phyloP scores from a whole-genome alignment of 2,888 invertebrate genomes.

The Alcis repandata region DNA sequence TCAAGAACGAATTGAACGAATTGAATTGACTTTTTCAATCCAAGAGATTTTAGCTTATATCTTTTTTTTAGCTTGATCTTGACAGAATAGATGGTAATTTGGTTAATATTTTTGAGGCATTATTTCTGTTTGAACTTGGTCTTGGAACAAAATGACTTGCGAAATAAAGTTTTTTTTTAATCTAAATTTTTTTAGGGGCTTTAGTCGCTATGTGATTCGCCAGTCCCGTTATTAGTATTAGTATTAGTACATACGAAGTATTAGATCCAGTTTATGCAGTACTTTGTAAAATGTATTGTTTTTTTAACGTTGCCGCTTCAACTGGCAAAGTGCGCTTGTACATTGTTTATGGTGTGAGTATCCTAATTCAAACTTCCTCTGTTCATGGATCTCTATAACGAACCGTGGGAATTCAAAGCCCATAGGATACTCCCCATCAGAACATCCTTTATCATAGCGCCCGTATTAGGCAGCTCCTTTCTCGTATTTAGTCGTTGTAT shows the following conservation, averaged over 20 bases:
- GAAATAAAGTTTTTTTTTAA: too few relatives aligned
- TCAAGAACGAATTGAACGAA: not conserved
- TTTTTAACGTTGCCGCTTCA: not conserved
- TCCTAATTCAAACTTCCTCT: constrained; percentile 29
- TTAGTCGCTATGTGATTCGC: too few relatives aligned
- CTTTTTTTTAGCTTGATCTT: too few relatives aligned
- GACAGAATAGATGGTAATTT: too few relatives aligned
- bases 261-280: too few relatives aligned
- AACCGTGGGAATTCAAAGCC: constrained; percentile 33
- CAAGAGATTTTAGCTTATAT: too few relatives aligned
- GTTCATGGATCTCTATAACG: constrained; percentile 25
- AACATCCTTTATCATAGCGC: constrained; percentile 19
- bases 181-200: too few relatives aligned
- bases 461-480: constrained; percentile 32
- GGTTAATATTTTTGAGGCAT: too few relatives aligned
- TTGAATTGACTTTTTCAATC: not conserved
- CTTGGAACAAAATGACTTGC: too few relatives aligned
- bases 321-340: not conserved
- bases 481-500: constrained; percentile 16
- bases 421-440: constrained; percentile 29
- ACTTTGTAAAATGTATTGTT: not conserved
- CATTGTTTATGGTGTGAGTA: constrained; percentile 14
- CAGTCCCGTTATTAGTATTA: too few relatives aligned
- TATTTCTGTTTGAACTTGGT: too few relatives aligned
- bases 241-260: too few relatives aligned